Percentiles rank a stretch among this genome's conserved stretches.
These are phyloP conservation scores for Pseudomyrmex flavicornis DNA, from an alignment of 1,140 invertebrate genomes.

Conservation along the genomic window DNA sequence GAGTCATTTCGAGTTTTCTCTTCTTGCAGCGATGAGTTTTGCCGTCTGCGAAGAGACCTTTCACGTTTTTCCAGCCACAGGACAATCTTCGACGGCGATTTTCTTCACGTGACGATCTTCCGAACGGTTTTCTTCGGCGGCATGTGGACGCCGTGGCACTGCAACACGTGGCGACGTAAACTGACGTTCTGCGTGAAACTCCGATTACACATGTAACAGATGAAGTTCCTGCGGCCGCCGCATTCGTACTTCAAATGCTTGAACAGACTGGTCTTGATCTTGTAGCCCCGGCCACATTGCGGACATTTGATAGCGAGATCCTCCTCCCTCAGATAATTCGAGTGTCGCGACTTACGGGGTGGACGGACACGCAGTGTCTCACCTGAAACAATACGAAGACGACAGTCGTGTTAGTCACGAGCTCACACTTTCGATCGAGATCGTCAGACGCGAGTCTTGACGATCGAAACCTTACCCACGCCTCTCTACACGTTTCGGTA, in stretches of 20 bases:
- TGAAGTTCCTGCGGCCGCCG: constrained; percentile 83
- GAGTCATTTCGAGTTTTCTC: background rate
- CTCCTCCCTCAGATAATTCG: constrained; percentile 69
- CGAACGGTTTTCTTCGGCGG: constrained; percentile 70
- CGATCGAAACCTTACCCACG: constrained; percentile 39
- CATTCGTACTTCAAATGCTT: constrained; percentile 86
- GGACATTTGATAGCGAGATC: constrained; percentile 77
- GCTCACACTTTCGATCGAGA: constrained; percentile 6
- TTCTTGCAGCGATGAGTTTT: background rate
- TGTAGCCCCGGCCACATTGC: constrained; percentile 83
- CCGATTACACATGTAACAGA: constrained; percentile 82
- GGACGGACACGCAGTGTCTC: background rate
- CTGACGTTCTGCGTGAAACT: constrained; percentile 83
- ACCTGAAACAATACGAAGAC: constrained; percentile 68
- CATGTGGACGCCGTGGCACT: constrained; percentile 78
- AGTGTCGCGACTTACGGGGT: constrained; percentile 71
- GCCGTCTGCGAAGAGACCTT: too few relatives aligned
- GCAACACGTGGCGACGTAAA: constrained; percentile 78
- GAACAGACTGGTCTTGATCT: constrained; percentile 82
- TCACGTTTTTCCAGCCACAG: background rate
- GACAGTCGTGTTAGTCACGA: constrained; percentile 53
- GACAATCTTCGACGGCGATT: constrained; percentile 3
- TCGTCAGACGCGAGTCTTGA: constrained; percentile 44
- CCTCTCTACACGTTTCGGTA: too few relatives aligned
- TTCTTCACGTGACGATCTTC: constrained; percentile 48